Conservation (phyloP, 2,888 invertebrate genomes). For the Tetranychus piercei region DNA sequence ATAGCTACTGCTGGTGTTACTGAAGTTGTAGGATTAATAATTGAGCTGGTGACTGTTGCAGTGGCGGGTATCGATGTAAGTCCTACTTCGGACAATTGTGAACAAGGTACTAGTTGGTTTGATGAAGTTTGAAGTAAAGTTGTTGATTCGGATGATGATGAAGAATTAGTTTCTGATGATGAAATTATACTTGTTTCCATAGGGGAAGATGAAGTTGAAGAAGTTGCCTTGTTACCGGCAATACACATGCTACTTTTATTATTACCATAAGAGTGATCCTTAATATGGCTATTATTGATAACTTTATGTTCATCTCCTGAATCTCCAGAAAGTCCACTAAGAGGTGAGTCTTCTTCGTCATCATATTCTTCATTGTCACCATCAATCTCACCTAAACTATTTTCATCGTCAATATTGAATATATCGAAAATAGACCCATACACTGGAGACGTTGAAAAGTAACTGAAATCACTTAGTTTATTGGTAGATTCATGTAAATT, state of each 20-base stretch:
- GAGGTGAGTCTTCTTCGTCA: neutral
- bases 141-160: neutral
- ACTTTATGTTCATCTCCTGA: neutral
- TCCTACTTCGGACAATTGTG: too few species aligned
- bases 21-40: neutral
- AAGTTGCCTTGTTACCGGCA: neutral
- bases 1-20: slow-evolving; percentile 2
- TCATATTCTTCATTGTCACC: neutral
- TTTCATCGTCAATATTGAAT: neutral
- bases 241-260: neutral
- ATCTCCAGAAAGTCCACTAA: neutral
- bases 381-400: neutral
- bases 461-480: neutral
- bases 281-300: neutral
- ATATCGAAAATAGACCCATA: neutral
- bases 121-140: neutral
- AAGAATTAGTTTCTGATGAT: neutral
- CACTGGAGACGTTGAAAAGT: neutral
- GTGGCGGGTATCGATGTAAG: neutral
- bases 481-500: neutral
- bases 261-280: neutral
- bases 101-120: too few species aligned
- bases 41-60: neutral
- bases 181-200: neutral
- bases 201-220: neutral